These are phyloP conservation scores for Dendrocopos noguchii DNA, from an alignment of 2,113 vertebrate genomes.

Conservation along the genomic window DNA sequence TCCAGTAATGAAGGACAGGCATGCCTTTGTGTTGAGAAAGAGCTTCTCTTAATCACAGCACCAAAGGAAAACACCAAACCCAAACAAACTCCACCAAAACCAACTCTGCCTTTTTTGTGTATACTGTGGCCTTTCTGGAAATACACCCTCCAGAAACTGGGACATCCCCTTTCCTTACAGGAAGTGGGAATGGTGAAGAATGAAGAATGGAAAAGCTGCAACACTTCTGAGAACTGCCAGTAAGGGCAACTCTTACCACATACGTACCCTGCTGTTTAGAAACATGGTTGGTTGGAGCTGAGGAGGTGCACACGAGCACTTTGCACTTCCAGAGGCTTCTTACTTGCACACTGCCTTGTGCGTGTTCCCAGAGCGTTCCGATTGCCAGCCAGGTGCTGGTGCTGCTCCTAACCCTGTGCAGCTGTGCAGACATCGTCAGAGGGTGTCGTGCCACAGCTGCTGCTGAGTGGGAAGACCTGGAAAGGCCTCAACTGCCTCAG, in stretches of 20 bases:
- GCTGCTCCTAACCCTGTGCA: background rate
- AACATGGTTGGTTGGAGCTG: fast-evolving
- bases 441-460: fast-evolving
- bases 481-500: too few species aligned
- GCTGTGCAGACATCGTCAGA: background rate
- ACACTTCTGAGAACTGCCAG: background rate
- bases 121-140: background rate
- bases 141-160: background rate
- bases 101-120: background rate
- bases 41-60: slow-evolving; percentile 10
- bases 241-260: background rate
- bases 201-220: background rate
- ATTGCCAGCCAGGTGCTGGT: fast-evolving
- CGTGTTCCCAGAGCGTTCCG: background rate
- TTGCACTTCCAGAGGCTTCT: background rate
- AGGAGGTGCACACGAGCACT: background rate
- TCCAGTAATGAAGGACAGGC: background rate
- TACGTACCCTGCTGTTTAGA: too few species aligned
- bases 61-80: background rate
- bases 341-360: fast-evolving
- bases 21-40: background rate
- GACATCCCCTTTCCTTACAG: fast-evolving
- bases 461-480: fast-evolving
- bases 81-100: background rate
- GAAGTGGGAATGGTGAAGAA: background rate